Conservation (phyloP, 1,140 invertebrate genomes). For the Platyscapa corneri region DNA sequence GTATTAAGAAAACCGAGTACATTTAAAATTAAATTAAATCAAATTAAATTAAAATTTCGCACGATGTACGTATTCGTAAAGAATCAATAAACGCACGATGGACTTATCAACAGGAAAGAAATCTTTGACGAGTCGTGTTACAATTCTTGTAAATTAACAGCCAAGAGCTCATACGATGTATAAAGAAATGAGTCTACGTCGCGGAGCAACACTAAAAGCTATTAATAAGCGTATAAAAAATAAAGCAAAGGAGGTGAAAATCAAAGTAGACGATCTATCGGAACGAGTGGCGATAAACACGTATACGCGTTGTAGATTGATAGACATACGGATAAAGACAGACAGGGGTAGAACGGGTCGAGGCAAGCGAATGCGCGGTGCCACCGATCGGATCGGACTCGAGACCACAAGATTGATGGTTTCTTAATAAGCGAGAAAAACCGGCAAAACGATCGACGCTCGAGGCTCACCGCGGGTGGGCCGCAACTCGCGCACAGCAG, state of each 20-base stretch:
- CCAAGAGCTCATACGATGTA: background rate
- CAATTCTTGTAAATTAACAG: background rate
- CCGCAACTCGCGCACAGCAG: slow-evolving; percentile 12
- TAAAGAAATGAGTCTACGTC: background rate
- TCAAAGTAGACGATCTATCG: background rate
- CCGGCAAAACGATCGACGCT: slow-evolving; percentile 68
- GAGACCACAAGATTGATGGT: slow-evolving; percentile 69
- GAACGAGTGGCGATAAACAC: slow-evolving; percentile 22
- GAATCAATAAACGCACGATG: too few species aligned
- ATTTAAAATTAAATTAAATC: too few species aligned
- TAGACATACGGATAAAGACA: slow-evolving; percentile 6
- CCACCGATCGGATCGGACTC: slow-evolving; percentile 36
- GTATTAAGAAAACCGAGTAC: too few species aligned
- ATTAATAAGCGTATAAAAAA: slow-evolving; percentile 2
- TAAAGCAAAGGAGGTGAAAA: background rate
- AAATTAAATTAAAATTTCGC: too few species aligned
- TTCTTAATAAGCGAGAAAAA: slow-evolving; percentile 74
- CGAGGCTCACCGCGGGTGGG: slow-evolving; percentile 63
- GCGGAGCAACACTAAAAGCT: background rate
- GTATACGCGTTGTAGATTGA: background rate
- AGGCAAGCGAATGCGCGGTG: background rate
- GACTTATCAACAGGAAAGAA: background rate
- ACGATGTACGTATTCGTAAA: too few species aligned
- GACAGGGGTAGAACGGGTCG: background rate
- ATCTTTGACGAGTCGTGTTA: background rate